Evolutionary conservation across 2,113 vertebrate species (phyloP).

Genomic region (Heterocephalus glaber): DNA sequence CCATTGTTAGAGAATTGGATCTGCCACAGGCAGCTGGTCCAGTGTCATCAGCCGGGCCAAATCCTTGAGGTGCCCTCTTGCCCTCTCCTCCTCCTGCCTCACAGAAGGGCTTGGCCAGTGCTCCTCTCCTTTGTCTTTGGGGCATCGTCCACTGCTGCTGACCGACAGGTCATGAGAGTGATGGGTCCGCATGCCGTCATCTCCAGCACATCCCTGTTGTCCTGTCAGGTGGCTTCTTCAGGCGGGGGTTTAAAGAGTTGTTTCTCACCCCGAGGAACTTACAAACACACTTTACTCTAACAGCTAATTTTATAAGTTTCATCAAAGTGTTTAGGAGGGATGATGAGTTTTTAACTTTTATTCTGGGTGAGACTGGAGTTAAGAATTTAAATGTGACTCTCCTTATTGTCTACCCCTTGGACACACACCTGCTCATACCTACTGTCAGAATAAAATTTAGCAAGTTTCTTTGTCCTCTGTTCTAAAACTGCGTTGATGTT

Average conservation of each 20-base stretch:
- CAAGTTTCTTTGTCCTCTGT: neutral
- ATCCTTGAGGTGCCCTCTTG: constrained; percentile 36
- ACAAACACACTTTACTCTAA: neutral
- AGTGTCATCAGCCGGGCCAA: constrained; percentile 62
- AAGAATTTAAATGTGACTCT: neutral
- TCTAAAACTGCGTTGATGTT: neutral
- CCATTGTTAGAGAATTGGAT: constrained; percentile 47
- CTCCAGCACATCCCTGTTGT: neutral
- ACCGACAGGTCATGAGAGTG: constrained; percentile 67
- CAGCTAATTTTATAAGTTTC: constrained; percentile 13
- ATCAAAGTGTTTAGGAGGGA: constrained; percentile 11
- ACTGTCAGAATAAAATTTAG: neutral
- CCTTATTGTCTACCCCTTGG: neutral
- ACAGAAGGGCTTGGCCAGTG: constrained; percentile 41
- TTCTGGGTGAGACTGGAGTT: neutral
- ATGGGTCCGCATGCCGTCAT: constrained; percentile 21
- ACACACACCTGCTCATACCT: neutral
- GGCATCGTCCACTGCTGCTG: constrained; percentile 35
- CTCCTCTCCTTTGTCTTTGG: constrained; percentile 70
- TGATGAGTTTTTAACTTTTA: neutral
- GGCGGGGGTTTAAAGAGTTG: neutral
- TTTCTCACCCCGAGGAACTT: neutral
- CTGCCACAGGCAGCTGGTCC: neutral
- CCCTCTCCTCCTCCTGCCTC: constrained; percentile 44
- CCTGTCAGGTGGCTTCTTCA: neutral